Conservation (phyloP, 2,888 invertebrate species). For the Cyclophora albipunctata region DNA sequence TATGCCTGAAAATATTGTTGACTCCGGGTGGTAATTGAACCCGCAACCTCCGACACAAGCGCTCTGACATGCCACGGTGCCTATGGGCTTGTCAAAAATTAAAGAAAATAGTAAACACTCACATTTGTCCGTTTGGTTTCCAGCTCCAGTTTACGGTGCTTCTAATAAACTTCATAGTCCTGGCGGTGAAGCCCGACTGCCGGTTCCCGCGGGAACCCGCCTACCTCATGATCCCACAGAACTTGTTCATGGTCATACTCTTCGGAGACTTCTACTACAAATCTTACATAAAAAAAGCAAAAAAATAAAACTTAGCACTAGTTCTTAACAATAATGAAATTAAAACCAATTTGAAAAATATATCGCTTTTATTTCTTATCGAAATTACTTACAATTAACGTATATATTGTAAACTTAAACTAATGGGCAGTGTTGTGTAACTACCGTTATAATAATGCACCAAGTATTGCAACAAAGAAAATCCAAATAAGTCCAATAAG, state of each 20-base stretch:
- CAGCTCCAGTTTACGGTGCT: slow-evolving; percentile 79
- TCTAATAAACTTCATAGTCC: slow-evolving; percentile 64
- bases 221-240: slow-evolving; percentile 77
- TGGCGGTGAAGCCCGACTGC: slow-evolving; percentile 65
- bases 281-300: slow-evolving; percentile 63
- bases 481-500: no score
- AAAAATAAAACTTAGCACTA: slow-evolving; percentile 9
- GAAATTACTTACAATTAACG: background rate
- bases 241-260: slow-evolving; percentile 79
- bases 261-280: slow-evolving; percentile 81
- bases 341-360: no score
- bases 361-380: background rate
- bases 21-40: no score
- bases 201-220: slow-evolving; percentile 71
- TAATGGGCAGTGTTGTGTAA: no score
- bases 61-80: no score
- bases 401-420: no score
- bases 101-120: no score
- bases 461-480: no score
- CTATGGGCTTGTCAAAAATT: no score
- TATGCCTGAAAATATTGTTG: no score
- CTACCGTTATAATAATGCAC: no score
- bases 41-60: no score
- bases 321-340: background rate
- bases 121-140: slow-evolving; percentile 9